Evolutionary conservation across 2,113 vertebrate genomes (phyloP), one percentile per base, ranked within the genome.

Genomic region (Halichoeres trimaculatus): DNA sequence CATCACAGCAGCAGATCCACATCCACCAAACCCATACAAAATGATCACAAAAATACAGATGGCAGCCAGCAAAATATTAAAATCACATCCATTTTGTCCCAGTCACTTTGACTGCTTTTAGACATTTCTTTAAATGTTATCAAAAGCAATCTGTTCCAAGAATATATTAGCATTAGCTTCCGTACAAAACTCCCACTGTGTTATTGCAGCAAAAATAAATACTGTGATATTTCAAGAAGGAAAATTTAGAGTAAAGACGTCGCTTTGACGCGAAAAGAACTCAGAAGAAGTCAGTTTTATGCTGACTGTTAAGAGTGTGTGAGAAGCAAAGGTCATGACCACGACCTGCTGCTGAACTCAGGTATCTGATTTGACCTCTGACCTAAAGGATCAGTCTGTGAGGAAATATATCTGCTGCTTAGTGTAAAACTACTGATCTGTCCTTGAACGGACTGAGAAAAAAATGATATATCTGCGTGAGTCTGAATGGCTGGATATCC

Each of bases 1-100:
- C 77, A 77, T 89, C 84, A 91, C 81, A 85, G 78, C 78, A 91
- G 86, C 84, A 83, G 75, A 75, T 86, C 47, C 82, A 77, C 77
- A 83, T 69, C 56, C 24, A 78, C 38, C 72, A 78, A 58, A 30
- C 66, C 63, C 79, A 59, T 63, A 84, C 20, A 81, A 68, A 85
- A 48, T 58, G 30, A 54, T 77, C 80, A 84, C 62, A 78, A 78
- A 83, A 83, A 78, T 68, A 90, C 72, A 85, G 56, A 88, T 60
- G 54, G 73, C 74, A 85, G 72, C 78, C 55, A 81, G 77, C 77
- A 57, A 83, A 65, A 76, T 74, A 77, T 72, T 74, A 78, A n/a
- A 80, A 86, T 70, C 82, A 91, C 88, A 88, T 86, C 85, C 80
- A 90, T 53, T n/a, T 51, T 59, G 67, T 81, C 74, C 16, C 47